Conservation (phyloP, 2,888 invertebrate species). For the Eupithecia vulgata region DNA sequence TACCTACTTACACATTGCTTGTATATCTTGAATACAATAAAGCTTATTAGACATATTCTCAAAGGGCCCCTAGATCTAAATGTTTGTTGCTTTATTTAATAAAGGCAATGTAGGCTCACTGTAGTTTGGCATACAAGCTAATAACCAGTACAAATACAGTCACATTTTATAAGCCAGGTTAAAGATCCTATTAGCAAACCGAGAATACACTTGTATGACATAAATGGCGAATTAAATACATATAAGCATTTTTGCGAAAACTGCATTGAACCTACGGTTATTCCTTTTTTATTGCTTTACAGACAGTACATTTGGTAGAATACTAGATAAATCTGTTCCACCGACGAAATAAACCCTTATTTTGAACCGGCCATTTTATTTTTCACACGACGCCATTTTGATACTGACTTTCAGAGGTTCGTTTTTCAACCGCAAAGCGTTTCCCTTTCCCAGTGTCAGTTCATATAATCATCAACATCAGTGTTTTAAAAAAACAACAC, state of each 20-base stretch:
- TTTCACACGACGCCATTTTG: slow-evolving; percentile 13
- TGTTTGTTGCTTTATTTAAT: not conserved
- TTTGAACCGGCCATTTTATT: slow-evolving; percentile 11
- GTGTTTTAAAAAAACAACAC: not conserved
- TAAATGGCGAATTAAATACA: too few relatives aligned
- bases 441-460: not conserved
- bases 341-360: not conserved
- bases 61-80: not conserved
- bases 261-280: not conserved
- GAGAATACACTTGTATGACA: not conserved
- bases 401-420: not conserved
- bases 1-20: not conserved
- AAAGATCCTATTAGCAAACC: not conserved
- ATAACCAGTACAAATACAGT: not conserved
- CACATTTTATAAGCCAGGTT: not conserved
- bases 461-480: too few relatives aligned
- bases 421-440: not conserved
- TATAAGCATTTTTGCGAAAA: not conserved
- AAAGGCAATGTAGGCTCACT: not conserved
- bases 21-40: not conserved
- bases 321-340: not conserved
- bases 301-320: not conserved
- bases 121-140: not conserved
- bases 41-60: slow-evolving; percentile 1
- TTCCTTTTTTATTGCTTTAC: not conserved